Percentiles rank a stretch among this genome's conserved stretches.
phyloP scores from a whole-genome alignment of 2,113 vertebrate genomes.

The Anser brachyrhynchus region DNA sequence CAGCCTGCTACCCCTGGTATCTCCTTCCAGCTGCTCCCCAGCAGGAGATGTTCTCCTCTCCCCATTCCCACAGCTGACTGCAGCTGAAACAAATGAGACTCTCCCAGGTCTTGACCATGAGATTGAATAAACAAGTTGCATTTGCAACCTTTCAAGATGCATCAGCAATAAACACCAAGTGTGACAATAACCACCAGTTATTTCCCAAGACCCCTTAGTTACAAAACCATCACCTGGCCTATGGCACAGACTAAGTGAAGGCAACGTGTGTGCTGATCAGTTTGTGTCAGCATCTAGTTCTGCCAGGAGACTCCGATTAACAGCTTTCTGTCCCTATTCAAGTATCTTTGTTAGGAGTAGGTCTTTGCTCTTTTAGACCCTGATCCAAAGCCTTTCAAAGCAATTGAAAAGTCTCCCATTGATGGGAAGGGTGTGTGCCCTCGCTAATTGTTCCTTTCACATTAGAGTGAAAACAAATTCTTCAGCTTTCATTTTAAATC shows the following conservation, averaged over 20 bases:
- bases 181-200: fast-evolving
- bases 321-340: slow-evolving; percentile 24
- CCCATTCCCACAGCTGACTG: neutral
- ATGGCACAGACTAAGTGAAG: neutral
- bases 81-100: neutral
- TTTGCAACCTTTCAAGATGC: neutral
- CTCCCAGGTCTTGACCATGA: neutral
- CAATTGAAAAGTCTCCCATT: slow-evolving; percentile 7
- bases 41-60: neutral
- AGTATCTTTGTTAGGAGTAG: neutral
- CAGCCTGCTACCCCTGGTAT: fast-evolving
- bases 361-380: slow-evolving; percentile 53
- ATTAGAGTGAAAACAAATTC: slow-evolving; percentile 34
- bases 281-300: neutral
- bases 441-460: slow-evolving; percentile 46
- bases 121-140: neutral
- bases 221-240: neutral
- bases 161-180: neutral
- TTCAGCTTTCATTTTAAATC: slow-evolving; percentile 23
- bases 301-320: neutral
- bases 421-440: neutral
- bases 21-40: neutral
- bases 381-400: slow-evolving; percentile 45
- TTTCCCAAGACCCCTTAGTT: neutral
- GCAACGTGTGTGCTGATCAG: neutral